These are phyloP conservation scores for Syngnathus acus DNA, from an alignment of 2,797 vertebrate species.

Conservation along the genomic window DNA sequence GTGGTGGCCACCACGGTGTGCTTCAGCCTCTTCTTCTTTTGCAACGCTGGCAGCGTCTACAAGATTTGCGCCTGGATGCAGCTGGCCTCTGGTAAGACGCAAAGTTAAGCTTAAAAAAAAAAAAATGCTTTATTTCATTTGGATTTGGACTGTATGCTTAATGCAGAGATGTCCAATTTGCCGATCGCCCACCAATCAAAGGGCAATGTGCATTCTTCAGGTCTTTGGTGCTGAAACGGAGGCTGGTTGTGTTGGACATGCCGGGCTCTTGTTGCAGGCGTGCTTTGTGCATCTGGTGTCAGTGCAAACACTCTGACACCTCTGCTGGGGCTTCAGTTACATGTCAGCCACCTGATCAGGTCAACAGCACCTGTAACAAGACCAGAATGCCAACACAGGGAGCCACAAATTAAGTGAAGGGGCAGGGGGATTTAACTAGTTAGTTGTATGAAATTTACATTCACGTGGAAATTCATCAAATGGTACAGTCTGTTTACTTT, in stretches of 20 bases:
- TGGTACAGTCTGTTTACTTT: no score
- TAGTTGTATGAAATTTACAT: no score
- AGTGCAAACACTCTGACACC: conserved; percentile 46
- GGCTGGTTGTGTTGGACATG: background rate
- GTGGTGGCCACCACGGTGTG: conserved; percentile 86
- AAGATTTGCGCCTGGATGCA: conserved; percentile 97
- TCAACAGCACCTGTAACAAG: conserved; percentile 6
- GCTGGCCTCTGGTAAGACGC: conserved; percentile 83
- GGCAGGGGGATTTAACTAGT: no score
- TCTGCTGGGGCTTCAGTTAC: conserved; percentile 41
- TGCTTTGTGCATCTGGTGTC: conserved; percentile 34
- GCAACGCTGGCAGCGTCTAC: conserved; percentile 86
- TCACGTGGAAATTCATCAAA: no score
- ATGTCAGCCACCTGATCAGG: conserved; percentile 48
- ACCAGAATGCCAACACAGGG: background rate
- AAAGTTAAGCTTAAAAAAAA: background rate
- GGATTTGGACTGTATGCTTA: no score
- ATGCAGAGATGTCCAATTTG: no score
- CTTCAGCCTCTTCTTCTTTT: conserved; percentile 92
- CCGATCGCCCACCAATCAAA: no score
- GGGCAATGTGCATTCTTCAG: no score
- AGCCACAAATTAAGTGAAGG: background rate
- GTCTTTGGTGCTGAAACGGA: background rate
- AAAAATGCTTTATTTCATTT: background rate
- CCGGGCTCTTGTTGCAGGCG: conserved; percentile 41